Evolutionary conservation across 1,140 invertebrate species (phyloP), one percentile per base, ranked within the genome.

Genomic region (Ostrea denselamellosa): DNA sequence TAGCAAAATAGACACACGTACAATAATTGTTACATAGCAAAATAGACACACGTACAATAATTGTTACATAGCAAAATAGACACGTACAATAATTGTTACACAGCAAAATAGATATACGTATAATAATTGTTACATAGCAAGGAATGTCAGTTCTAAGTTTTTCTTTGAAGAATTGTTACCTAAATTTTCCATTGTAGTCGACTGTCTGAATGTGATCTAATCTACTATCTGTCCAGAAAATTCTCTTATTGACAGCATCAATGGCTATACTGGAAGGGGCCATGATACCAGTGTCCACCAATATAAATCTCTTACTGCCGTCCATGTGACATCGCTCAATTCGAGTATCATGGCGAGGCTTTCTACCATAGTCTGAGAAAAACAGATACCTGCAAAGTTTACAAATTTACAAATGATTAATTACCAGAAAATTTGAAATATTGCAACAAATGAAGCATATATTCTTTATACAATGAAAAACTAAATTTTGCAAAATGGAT

Each of bases 161-260:
- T 2, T 44, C 34, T 44, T 44, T 44, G 34, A 44, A 44, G 34
- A 44, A 17, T 28, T 68, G 8, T 86, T 98, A 97, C 81, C 98
- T 96, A 87, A 97, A 97, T 0, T 96, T 97, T 54, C 99, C 99
- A 93, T 99, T 97, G 95, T 99, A 99, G 91, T 99, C 97, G 92
- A 98, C 99, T 92, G 98, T 99, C 93, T 99, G 98, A 84, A 99
- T 99, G 89, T 98, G 99, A 93, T 99, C 99, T 17, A 99, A 94
- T 94, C 99, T 99, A 0, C 97, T 98, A 94, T 99, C 99, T 17
- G 98, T 98, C 95, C 99, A 99, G 94, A 99, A 99, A 0, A 99
- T 96, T 77, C 98, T 95, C 77, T 93, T 89, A 93, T 98, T 97
- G 0, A 97, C 98, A 0, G 98, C 97, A 93, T 99, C 99, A 5